A percentile compares a stretch with the other conserved stretches of the same genome.
phyloP scores from a whole-genome alignment of 2,888 invertebrate species.

The Anagyrus pseudococci region DNA sequence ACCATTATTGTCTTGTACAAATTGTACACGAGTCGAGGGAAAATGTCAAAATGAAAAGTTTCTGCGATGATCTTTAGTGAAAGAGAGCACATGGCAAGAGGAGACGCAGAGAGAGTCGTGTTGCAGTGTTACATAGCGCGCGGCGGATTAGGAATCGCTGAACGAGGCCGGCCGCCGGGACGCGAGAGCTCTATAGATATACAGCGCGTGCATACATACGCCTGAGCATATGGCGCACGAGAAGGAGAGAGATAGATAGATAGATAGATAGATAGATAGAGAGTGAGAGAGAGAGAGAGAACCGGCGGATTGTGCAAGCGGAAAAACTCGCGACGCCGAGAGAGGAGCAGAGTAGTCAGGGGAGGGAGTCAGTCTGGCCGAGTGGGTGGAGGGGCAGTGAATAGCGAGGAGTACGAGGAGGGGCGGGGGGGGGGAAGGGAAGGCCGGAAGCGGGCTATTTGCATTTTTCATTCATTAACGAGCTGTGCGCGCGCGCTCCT shows the following conservation, averaged over 20 bases:
- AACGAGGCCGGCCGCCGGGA: conserved; percentile 20
- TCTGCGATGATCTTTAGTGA: too few species aligned
- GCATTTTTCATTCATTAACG: conserved; percentile 41
- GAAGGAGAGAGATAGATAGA: too few species aligned
- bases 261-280: too few species aligned
- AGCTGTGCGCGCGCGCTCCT: conserved; percentile 2
- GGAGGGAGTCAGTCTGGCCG: not conserved
- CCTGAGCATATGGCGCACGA: too few species aligned
- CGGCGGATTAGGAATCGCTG: conserved; percentile 29
- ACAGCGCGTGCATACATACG: too few species aligned
- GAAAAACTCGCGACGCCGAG: conserved; percentile 28
- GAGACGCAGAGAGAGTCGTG: too few species aligned
- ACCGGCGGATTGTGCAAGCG: conserved; percentile 35
- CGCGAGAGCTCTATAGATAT: not conserved
- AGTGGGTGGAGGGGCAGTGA: not conserved
- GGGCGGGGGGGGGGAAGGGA: not conserved
- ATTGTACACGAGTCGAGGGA: too few species aligned
- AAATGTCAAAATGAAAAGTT: too few species aligned
- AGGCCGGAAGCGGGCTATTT: conserved; percentile 39
- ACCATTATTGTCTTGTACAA: too few species aligned
- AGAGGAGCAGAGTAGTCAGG: not conserved
- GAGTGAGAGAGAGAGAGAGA: too few species aligned
- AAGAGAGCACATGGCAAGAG: too few species aligned
- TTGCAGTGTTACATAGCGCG: too few species aligned
- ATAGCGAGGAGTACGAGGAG: not conserved